These are phyloP conservation scores for Phrynosoma blainvillii DNA, from an alignment of 2,113 vertebrate species.

Conservation along the genomic window DNA sequence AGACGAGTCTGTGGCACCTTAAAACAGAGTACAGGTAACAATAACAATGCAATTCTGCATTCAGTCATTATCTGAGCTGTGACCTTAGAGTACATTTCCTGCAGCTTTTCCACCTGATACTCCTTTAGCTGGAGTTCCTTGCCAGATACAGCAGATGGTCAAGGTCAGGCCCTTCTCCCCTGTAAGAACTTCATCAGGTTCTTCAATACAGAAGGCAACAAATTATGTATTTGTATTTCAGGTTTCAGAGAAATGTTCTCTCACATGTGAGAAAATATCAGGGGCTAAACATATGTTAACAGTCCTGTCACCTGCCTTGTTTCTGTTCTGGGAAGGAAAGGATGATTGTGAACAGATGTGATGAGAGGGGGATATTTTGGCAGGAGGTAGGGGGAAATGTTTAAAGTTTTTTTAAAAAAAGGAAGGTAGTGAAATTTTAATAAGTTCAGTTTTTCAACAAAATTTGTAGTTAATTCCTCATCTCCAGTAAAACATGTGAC, in stretches of 20 bases:
- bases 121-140: conserved; percentile 53
- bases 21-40: neutral
- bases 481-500: neutral
- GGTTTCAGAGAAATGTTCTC: neutral
- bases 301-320: neutral
- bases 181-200: conserved; percentile 53
- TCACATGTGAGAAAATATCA: neutral
- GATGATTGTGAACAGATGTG: neutral
- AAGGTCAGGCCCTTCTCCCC: conserved; percentile 49
- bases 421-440: neutral
- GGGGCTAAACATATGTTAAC: neutral
- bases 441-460: neutral
- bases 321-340: neutral
- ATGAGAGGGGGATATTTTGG: neutral
- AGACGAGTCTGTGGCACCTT: neutral
- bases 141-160: conserved; percentile 74
- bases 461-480: neutral
- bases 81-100: conserved; percentile 66
- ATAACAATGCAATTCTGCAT: conserved; percentile 9
- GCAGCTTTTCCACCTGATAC: conserved; percentile 56
- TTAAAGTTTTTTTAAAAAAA: conserved; percentile 18
- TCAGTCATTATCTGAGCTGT: conserved; percentile 52
- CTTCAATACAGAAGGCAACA: conserved; percentile 58
- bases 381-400: neutral
- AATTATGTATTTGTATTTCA: neutral